Evolutionary conservation across 2,888 invertebrate genomes (phyloP).

Genomic region (Volucella bombylans): DNA sequence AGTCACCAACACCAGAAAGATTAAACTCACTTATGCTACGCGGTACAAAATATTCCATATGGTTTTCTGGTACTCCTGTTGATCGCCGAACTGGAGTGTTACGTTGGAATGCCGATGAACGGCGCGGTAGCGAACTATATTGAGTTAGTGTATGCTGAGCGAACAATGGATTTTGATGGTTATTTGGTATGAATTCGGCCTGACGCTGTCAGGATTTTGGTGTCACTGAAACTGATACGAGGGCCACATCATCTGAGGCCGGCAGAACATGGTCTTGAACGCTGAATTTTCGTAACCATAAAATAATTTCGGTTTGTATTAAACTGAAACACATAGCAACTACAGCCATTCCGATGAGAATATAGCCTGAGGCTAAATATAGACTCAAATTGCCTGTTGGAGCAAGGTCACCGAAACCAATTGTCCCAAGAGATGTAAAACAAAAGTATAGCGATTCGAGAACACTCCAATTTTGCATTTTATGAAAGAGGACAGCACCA

Average conservation of each 20-base stretch:
- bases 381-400: conserved; percentile 88
- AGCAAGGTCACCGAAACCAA: conserved; percentile 91
- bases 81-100: conserved; percentile 87
- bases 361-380: conserved; percentile 91
- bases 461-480: conserved; percentile 95
- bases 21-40: conserved; percentile 93
- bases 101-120: conserved; percentile 84
- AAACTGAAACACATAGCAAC: conserved; percentile 94
- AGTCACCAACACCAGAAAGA: conserved; percentile 86
- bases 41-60: conserved; percentile 92
- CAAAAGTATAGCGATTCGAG: conserved; percentile 93
- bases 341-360: conserved; percentile 91
- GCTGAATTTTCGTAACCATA: conserved; percentile 82
- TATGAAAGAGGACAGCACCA: conserved; percentile 94
- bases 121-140: conserved; percentile 85
- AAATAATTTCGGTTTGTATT: conserved; percentile 89
- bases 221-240: conserved; percentile 84
- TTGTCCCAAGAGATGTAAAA: conserved; percentile 90
- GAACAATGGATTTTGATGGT: conserved; percentile 81
- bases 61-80: conserved; percentile 85
- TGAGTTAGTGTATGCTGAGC: conserved; percentile 83
- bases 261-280: conserved; percentile 82
- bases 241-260: conserved; percentile 83
- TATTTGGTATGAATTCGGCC: conserved; percentile 81
- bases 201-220: conserved; percentile 85